Evolutionary conservation across 2,797 vertebrate species (phyloP), one percentile per base, ranked within the genome.

Genomic region (Hafferia zeledoni): DNA sequence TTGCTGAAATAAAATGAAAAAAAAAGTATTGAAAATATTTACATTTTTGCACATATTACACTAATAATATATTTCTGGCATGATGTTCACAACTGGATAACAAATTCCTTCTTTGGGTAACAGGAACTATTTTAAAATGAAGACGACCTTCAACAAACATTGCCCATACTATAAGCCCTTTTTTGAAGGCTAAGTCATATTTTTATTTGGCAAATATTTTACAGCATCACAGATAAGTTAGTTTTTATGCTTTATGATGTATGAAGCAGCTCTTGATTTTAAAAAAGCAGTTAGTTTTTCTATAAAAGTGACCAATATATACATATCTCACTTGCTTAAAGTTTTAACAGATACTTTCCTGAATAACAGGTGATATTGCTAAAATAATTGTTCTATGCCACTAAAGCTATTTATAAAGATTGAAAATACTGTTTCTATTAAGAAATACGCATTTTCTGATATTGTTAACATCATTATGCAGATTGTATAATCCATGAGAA

Each of bases 1-100:
- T 98, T 99, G 98, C 99, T 99, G 96, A 84, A 92, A 93, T 25
- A 43, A 30, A 69, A 74, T 76, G 28, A 3, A 35, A 44, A 68
- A 56, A 30, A 60, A 64, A 2, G 3, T 7, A 33, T 33, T 77
- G 47, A 50, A 44, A 61, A 75, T 12, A 78, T 11, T 68, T 19
- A 33, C 15, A 31, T 33, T 82, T 90, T 69, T 72, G 19, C 5
- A 55, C 13, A 30, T 6, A 7, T 9, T 52, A 43, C 77, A 90
- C 17, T 41, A 70, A 13, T 60, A 72, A 84, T 5, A 2, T n/a
- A 24, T 23, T 91, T 69, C 50, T 37, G 4, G 6, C 49, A 67
- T 2, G 7, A 56, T 22, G 6, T 1, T 80, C 30, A 28, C 71
- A 87, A 50, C 13, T 39, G 11, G 30, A 7, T n/a, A 72, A 82